Base-by-base conservation (phyloP, 2,113 vertebrate species). In the Sylvicapra grimmia region DNA sequence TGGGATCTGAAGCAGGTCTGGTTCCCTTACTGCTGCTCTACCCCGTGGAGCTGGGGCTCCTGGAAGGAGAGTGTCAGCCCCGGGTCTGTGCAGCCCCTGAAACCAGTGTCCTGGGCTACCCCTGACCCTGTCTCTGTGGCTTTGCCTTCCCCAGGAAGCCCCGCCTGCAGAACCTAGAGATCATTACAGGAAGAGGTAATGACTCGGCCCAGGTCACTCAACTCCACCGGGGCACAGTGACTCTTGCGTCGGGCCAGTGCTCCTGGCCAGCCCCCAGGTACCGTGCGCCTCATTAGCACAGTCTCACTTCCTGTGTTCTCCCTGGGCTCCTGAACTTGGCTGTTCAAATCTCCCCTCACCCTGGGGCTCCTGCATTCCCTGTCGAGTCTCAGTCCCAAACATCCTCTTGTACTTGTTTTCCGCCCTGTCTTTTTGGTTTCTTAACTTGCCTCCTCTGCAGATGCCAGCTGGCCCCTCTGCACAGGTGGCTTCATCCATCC, bases 241-340 rank as follows among this genome's bases (percentile, higher is more conserved):
- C 7, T 19, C 21, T 89, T n/a, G 59, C 8, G 40, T 33, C 25
- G 4, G 13, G 25, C 29, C 1, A 8, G 10, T 4, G 5, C n/a
- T 19, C 13, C 44, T 40, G 44, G 36, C 33, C 80, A 21, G 36
- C 40, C 25, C 93, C 90, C 84, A 11, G 59, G 94, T 14, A 51
- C 6, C 1, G 0, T 0, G 58, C 0, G 2, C 61, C 86, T 97
- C 80, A 49, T 93, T 75, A 96, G 36, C 72, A 0, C 6, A 1
- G 29, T n/a, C 53, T 79, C 33, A 12, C 23, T 95, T 97, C 97
- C 96, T 47, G 95, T 36, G 29, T 77, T 79, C 54, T 96, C 92
- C 86, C 96, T 9, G 44, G 91, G 89, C 89, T 93, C 87, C 92
- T 33, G 44, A 86, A 84, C 59, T 29, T 63, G 3, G 18, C 85